Conservation (phyloP, 2,113 vertebrate genomes). For the Oreochromis niloticus region DNA sequence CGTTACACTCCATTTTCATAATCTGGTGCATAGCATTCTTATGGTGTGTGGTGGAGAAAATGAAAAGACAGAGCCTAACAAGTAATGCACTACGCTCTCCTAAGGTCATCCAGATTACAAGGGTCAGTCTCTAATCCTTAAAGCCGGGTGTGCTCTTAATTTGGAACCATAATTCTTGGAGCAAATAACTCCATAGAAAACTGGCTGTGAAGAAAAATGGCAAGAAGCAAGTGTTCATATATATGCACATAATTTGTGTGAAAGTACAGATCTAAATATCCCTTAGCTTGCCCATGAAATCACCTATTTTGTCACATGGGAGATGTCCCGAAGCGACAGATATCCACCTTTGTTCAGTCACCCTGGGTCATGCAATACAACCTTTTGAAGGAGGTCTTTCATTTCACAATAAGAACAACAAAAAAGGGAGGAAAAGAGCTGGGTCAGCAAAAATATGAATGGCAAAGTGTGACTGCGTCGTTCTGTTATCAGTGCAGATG, state of each 20-base stretch:
- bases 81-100: constrained; percentile 7
- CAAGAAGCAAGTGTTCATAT: neutral
- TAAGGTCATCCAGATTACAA: constrained; percentile 51
- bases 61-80: constrained; percentile 17
- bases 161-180: constrained; percentile 13
- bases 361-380: constrained; percentile 31
- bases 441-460: constrained; percentile 54
- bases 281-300: neutral
- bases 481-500: constrained; percentile 40
- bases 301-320: neutral
- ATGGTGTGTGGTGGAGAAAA: constrained; percentile 14
- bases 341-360: constrained; percentile 40
- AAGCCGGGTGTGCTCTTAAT: constrained; percentile 5
- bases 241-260: constrained; percentile 3
- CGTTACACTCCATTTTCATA: constrained; percentile 62
- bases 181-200: neutral
- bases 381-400: constrained; percentile 42
- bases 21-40: constrained; percentile 41
- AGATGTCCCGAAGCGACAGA: constrained; percentile 23
- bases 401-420: constrained; percentile 30
- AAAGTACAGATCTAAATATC: neutral
- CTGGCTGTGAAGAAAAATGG: neutral
- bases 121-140: constrained; percentile 52
- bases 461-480: constrained; percentile 22
- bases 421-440: constrained; percentile 24